Evolutionary conservation across 2,888 invertebrate species (phyloP).

Genomic region (Lithophane socia): DNA sequence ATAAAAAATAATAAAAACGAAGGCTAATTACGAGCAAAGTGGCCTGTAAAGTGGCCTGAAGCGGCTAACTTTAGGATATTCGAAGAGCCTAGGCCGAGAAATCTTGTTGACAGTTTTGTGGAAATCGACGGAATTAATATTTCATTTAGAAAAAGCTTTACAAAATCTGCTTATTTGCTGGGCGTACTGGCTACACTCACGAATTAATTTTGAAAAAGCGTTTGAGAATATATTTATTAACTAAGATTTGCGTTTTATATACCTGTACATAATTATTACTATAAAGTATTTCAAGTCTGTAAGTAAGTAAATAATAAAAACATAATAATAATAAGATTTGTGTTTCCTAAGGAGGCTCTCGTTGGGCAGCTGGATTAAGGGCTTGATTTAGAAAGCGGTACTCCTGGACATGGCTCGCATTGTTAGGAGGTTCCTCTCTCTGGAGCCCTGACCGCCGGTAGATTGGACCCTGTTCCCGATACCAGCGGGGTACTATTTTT

Average conservation of each 20-base stretch:
- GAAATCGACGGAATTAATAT: constrained; percentile 17
- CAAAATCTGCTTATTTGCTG: background rate
- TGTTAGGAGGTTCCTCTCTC: no score
- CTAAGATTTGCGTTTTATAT: background rate
- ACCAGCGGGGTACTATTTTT: no score
- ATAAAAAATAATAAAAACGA: constrained; percentile 54
- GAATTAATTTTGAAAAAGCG: background rate
- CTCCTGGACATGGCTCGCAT: no score
- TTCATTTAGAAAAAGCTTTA: constrained; percentile 3
- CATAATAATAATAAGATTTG: no score
- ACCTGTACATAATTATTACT: no score
- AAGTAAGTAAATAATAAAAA: no score
- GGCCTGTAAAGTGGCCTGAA: constrained; percentile 52
- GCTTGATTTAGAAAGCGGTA: no score
- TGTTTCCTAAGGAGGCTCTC: no score
- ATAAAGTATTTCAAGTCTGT: no score
- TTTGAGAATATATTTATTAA: background rate
- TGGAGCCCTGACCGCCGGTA: no score
- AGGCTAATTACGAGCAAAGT: constrained; percentile 60
- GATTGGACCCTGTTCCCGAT: no score
- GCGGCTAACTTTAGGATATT: constrained; percentile 58
- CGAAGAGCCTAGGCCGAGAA: constrained; percentile 49
- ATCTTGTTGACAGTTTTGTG: constrained; percentile 46
- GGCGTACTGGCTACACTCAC: background rate
- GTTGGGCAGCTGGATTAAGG: no score